Conservation (phyloP, 2,888 invertebrate species). For the Abscondita cerata region DNA sequence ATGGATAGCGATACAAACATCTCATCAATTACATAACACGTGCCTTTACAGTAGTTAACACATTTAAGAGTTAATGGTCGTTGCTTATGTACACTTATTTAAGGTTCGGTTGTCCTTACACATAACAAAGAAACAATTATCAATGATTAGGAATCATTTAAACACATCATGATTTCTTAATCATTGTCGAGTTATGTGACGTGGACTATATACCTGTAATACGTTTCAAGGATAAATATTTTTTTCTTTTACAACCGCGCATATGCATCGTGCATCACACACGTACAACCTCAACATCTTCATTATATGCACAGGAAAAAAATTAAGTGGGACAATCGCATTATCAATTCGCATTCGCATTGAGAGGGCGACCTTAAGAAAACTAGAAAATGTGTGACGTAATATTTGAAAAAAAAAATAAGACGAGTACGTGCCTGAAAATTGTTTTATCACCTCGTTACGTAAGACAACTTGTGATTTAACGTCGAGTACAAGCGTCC, state of each 20-base stretch:
- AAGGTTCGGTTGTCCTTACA: slow-evolving; percentile 28
- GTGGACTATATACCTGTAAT: slow-evolving; percentile 23
- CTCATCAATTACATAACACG: slow-evolving; percentile 31
- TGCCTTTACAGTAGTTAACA: slow-evolving; percentile 28
- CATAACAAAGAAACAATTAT: slow-evolving; percentile 40
- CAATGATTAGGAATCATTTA: slow-evolving; percentile 38
- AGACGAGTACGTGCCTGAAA: slow-evolving; percentile 7
- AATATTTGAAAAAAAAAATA: slow-evolving; percentile 8
- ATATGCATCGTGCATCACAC: background rate
- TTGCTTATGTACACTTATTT: slow-evolving; percentile 14
- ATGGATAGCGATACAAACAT: background rate
- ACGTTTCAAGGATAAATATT: slow-evolving; percentile 20
- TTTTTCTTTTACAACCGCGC: background rate
- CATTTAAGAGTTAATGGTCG: slow-evolving; percentile 28
- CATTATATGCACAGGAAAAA: background rate
- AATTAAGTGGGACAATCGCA: background rate
- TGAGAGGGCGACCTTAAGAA: slow-evolving; percentile 19
- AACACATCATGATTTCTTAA: slow-evolving; percentile 36
- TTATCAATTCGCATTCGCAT: slow-evolving; percentile 2
- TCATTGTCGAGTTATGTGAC: slow-evolving; percentile 27
- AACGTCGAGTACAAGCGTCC: no score
- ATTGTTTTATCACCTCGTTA: background rate
- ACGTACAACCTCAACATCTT: slow-evolving; percentile 2
- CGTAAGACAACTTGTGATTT: background rate
- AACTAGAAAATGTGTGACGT: slow-evolving; percentile 14